Evolutionary conservation across 2,797 vertebrate genomes (phyloP).

Genomic region (Eulemur mongoz): DNA sequence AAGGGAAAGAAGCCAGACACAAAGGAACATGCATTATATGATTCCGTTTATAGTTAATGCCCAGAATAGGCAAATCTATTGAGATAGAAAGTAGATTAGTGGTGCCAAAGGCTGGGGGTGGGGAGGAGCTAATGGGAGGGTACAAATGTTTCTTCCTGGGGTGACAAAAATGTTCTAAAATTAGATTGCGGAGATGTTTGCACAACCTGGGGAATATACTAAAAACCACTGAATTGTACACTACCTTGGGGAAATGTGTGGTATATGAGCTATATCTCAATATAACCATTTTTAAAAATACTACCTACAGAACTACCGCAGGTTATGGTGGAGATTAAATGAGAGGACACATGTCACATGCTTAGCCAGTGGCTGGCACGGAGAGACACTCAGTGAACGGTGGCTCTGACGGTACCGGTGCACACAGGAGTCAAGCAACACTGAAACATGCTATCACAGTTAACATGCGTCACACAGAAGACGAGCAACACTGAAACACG

Average conservation of each 20-base stretch:
- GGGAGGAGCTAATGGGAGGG: not conserved
- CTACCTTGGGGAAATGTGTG: not conserved
- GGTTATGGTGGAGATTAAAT: not conserved
- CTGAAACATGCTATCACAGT: not conserved
- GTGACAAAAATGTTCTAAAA: constrained; percentile 1
- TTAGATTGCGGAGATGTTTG: not conserved
- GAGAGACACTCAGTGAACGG: not conserved
- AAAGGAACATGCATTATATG: not conserved
- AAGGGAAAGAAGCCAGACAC: not conserved
- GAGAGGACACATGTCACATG: fast-evolving
- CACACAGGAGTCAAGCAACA: not conserved
- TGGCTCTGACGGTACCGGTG: not conserved
- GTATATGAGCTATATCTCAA: not conserved
- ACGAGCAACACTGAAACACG: too few relatives aligned
- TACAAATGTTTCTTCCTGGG: not conserved
- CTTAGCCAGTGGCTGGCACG: not conserved
- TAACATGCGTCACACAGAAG: not conserved
- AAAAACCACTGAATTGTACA: not conserved
- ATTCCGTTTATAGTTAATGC: not conserved
- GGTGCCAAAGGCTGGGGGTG: not conserved
- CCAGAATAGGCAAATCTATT: not conserved
- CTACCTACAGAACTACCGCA: not conserved
- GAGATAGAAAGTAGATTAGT: not conserved
- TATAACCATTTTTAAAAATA: not conserved
- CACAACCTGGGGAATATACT: not conserved